Evolutionary conservation across 2,797 vertebrate species (phyloP).

Genomic region (Pseudopleuronectes americanus): DNA sequence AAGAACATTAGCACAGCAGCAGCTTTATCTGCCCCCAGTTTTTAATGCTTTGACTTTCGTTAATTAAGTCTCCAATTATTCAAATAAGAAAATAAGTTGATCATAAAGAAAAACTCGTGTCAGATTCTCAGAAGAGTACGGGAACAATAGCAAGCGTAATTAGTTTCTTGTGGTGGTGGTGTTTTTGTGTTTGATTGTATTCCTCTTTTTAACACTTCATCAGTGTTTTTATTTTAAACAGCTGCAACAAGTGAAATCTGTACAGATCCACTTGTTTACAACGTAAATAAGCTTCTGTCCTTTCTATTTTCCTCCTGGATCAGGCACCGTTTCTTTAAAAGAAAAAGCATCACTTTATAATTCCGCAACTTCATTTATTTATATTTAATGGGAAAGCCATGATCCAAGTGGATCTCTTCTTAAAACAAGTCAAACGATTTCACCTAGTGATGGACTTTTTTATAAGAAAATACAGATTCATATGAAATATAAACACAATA

Average conservation of each 20-base stretch:
- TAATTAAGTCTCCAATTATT: background rate
- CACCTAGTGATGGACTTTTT: background rate
- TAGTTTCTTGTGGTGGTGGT: background rate
- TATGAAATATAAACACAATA: background rate
- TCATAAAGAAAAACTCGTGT: background rate
- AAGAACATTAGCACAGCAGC: slow-evolving; percentile 34
- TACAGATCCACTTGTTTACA: background rate
- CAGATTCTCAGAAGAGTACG: background rate
- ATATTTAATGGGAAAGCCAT: background rate
- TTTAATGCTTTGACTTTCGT: slow-evolving; percentile 13
- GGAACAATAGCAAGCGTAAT: background rate
- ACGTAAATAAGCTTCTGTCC: background rate
- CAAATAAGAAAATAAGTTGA: background rate
- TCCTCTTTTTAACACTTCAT: background rate
- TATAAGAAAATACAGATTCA: background rate
- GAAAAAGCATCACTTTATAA: background rate
- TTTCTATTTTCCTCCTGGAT: background rate
- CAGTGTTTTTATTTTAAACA: background rate
- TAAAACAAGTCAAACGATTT: background rate
- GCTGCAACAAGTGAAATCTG: slow-evolving; percentile 22
- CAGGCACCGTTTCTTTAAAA: background rate
- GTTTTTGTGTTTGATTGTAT: background rate
- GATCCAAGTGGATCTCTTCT: background rate
- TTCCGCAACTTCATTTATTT: background rate
- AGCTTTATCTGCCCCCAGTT: background rate